A percentile compares a stretch with the other conserved stretches of the same genome.
phyloP scores from a whole-genome alignment of 2,888 invertebrate species.

The Chaitophorus viminalis region DNA sequence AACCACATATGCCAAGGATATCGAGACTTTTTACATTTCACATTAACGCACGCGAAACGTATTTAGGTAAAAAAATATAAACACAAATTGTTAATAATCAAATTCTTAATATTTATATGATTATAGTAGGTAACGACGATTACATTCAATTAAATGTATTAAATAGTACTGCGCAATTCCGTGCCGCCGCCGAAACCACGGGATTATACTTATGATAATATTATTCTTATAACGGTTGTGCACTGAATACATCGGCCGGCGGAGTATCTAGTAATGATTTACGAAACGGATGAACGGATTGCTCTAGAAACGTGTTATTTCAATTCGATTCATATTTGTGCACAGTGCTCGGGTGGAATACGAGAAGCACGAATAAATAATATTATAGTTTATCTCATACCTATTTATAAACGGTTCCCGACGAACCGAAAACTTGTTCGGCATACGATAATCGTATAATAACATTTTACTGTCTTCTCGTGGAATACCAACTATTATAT shows the following conservation, averaged over 20 bases:
- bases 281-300: neutral
- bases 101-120: neutral
- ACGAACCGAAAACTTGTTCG: neutral
- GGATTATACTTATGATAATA: no score
- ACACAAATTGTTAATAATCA: neutral
- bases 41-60: neutral
- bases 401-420: no score
- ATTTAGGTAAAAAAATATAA: neutral
- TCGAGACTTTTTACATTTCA: slow-evolving; percentile 5
- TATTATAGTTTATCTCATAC: no score
- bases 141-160: no score
- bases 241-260: neutral
- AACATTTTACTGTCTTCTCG: no score
- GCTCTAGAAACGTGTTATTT: neutral
- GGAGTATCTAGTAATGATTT: neutral
- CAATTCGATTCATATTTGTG: neutral
- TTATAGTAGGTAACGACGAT: no score
- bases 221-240: neutral
- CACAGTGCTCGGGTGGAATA: neutral
- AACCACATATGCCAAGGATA: neutral
- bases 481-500: no score
- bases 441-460: neutral
- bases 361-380: no score
- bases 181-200: no score
- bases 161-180: no score